phyloP scores from a whole-genome alignment of 2,113 vertebrate genomes.

The Perognathus longimembris region DNA sequence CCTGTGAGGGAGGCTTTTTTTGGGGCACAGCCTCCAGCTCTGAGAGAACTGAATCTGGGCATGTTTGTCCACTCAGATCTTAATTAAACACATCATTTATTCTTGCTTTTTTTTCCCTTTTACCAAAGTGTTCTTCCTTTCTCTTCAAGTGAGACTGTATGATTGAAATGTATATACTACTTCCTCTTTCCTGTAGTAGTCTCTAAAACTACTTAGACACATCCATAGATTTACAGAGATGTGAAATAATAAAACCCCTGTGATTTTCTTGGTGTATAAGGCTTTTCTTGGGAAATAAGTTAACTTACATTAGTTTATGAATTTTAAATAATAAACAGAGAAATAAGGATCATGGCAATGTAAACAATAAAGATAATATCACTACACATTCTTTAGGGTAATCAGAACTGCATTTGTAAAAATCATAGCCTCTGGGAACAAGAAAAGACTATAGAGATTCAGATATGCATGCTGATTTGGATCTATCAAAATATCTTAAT shows the following conservation, averaged over 20 bases:
- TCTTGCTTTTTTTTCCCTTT: neutral
- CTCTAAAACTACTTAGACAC: neutral
- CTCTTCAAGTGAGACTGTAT: neutral
- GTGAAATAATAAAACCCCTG: neutral
- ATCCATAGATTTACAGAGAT: neutral
- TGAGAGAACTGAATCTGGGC: neutral
- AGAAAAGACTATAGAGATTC: neutral
- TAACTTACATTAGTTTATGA: too few species aligned
- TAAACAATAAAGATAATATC: neutral
- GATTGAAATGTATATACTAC: neutral
- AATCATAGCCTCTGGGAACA: neutral
- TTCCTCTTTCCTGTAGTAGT: neutral
- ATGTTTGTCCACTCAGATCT: neutral
- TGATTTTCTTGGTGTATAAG: neutral
- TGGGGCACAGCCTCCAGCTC: neutral
- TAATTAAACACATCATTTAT: neutral
- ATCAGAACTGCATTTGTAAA: neutral
- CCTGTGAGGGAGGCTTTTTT: neutral
- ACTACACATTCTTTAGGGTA: neutral
- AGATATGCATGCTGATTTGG: neutral
- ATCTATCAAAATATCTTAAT: neutral
- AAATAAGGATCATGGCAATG: neutral
- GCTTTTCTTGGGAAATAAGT: neutral
- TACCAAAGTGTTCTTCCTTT: fast-evolving
- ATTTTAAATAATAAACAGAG: too few species aligned